phyloP scores from a whole-genome alignment of 1,140 invertebrate species.

The Physella acuta region DNA sequence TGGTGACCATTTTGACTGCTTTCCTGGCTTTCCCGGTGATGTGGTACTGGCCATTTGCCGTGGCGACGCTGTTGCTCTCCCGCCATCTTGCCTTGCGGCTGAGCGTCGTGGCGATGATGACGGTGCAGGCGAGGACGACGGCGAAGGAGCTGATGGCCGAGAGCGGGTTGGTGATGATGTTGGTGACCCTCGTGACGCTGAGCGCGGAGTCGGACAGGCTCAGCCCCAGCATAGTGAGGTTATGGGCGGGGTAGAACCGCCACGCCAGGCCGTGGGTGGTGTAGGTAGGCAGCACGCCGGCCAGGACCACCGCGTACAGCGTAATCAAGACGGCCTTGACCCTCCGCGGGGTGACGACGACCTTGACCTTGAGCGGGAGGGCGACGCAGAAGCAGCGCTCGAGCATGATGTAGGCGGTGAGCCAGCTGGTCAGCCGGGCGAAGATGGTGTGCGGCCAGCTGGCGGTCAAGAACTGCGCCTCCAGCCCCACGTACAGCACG shows the following conservation, averaged over 20 bases:
- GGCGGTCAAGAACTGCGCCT: background rate
- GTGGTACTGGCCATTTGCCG: background rate
- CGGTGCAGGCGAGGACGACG: background rate
- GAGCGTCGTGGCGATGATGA: background rate
- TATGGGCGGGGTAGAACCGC: background rate
- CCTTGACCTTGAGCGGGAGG: conserved; percentile 1
- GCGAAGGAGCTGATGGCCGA: background rate
- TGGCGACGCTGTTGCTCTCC: too few species aligned
- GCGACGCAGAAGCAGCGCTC: conserved; percentile 3
- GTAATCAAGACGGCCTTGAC: background rate
- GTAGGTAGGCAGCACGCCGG: background rate
- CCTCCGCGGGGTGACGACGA: background rate
- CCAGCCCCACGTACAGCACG: background rate
- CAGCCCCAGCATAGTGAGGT: background rate
- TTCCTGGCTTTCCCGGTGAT: background rate
- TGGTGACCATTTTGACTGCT: background rate
- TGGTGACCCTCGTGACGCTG: background rate
- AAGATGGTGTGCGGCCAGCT: background rate
- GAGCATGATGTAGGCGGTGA: background rate
- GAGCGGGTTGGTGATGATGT: background rate
- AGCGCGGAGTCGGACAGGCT: too few species aligned
- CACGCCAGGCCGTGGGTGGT: background rate
- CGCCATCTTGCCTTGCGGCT: background rate
- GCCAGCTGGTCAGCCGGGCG: background rate
- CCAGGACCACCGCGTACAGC: background rate